Base-by-base conservation (phyloP, 2,113 vertebrate species). In the Dicentrarchus labrax region DNA sequence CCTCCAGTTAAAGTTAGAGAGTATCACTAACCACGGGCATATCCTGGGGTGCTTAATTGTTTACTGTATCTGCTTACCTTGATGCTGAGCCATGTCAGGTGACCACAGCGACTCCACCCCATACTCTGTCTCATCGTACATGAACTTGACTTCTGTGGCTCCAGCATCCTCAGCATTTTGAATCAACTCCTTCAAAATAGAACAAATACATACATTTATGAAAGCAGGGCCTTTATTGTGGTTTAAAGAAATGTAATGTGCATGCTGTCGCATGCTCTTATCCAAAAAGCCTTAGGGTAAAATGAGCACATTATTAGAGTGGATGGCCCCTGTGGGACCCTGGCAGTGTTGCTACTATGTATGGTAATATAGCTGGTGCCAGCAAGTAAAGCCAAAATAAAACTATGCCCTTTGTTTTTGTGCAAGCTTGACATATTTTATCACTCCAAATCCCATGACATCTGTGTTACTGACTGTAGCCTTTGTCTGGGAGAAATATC, bases 111-210 rank as follows among this genome's bases (percentile, higher is more conserved):
- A 97, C 88, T 99, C 97, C 64, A 96, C 96, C 76, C 98, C 98
- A 91, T 98, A 96, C 45, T 98, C 97, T 17, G 96, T 99, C 93
- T 99, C 98, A 94, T 99, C 97, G 15, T 97, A 99, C 53, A 99
- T 94, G 92, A 99, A 99, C 91, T 96, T 98, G 88, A 99, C 97
- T 84, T 99, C 97, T 10, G 96, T 97, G 72, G 98, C 98, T 82
- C 98, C 98, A 71, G 98, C 98, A 94, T 99, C 98, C 90, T 99
- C 98, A 64, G 98, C 98, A 94, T 99, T 99, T 92, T 99, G 98
- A 93, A 99, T 99, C 92, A 99, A 92, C 76, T 99, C 98, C 98
- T 99, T 90, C 50, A 89, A 76, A 78, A 78, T 22, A 64, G 75
- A 86, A 79, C 5, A 76, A 56, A 65, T 4, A 11, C 19, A 43